Evolutionary conservation across 2,888 invertebrate genomes (phyloP).

Genomic region (Eubasilissa splendida): DNA sequence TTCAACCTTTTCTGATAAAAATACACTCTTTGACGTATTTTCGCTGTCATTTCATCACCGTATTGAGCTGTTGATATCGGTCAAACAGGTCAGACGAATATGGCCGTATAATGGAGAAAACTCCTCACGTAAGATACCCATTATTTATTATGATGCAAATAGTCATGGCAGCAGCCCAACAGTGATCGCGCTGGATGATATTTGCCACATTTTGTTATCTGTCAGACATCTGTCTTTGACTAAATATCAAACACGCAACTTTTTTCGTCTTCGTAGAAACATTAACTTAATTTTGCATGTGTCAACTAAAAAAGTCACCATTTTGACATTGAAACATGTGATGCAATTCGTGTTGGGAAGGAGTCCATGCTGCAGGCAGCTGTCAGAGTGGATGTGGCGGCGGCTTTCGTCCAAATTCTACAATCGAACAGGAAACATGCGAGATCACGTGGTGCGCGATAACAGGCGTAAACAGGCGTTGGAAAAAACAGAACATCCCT

Average conservation of each 20-base stretch:
- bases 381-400: not conserved
- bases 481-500: conserved; percentile 32
- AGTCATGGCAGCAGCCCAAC: not conserved
- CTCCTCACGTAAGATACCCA: not conserved
- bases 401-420: conserved; percentile 8
- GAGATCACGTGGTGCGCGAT: conserved; percentile 33
- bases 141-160: not conserved
- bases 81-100: too few species aligned
- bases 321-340: conserved; percentile 42
- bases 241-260: conserved; percentile 7
- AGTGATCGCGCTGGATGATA: not conserved
- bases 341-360: conserved; percentile 14
- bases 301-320: conserved; percentile 28
- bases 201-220: conserved; percentile 4
- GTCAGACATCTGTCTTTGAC: conserved; percentile 8
- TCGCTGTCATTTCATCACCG: too few species aligned
- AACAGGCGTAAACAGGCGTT: not conserved
- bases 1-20: too few species aligned
- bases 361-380: conserved; percentile 35
- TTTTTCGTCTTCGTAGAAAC: conserved; percentile 31
- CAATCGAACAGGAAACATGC: conserved; percentile 38
- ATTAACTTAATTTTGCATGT: conserved; percentile 38
- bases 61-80: too few species aligned
- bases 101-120: too few species aligned
- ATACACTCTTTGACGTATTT: too few species aligned